Conservation (phyloP, 2,888 invertebrate species). For the Morinoia aosen region DNA sequence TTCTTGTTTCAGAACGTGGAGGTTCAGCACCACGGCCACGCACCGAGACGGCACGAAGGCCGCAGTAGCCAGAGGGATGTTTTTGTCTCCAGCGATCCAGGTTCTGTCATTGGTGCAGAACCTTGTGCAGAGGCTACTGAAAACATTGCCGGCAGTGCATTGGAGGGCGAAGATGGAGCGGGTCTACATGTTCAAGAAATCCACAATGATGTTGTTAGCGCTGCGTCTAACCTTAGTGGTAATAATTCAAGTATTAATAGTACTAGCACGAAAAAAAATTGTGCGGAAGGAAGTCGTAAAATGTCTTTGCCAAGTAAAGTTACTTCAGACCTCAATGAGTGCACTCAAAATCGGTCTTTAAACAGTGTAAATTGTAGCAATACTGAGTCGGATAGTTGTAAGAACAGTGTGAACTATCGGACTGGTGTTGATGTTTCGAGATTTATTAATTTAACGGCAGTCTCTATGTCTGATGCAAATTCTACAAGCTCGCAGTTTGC, state of each 20-base stretch:
- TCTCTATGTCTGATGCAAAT: neutral
- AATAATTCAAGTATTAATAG: conserved; percentile 18
- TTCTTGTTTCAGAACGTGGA: conserved; percentile 62
- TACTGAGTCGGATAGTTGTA: neutral
- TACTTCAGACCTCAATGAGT: neutral
- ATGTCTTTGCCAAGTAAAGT: conserved; percentile 43
- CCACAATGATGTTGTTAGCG: conserved; percentile 5
- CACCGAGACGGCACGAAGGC: neutral
- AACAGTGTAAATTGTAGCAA: conserved; percentile 33
- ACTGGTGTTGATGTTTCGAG: neutral
- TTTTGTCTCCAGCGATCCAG: neutral
- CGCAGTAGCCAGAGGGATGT: neutral
- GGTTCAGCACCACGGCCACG: conserved; percentile 63
- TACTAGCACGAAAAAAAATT: conserved; percentile 5
- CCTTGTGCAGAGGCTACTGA: neutral
- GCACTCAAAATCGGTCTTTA: neutral
- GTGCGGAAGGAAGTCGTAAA: conserved; percentile 18
- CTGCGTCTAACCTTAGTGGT: neutral
- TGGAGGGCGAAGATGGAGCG: neutral
- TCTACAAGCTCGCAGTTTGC: neutral
- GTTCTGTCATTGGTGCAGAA: neutral
- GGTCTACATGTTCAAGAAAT: neutral
- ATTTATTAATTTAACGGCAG: neutral
- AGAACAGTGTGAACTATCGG: neutral
- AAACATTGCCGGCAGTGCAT: neutral